Percentiles rank a stretch among this genome's conserved stretches.
These are phyloP conservation scores for Strigamia crassipes DNA, from an alignment of 2,888 invertebrate species.

Conservation along the genomic window DNA sequence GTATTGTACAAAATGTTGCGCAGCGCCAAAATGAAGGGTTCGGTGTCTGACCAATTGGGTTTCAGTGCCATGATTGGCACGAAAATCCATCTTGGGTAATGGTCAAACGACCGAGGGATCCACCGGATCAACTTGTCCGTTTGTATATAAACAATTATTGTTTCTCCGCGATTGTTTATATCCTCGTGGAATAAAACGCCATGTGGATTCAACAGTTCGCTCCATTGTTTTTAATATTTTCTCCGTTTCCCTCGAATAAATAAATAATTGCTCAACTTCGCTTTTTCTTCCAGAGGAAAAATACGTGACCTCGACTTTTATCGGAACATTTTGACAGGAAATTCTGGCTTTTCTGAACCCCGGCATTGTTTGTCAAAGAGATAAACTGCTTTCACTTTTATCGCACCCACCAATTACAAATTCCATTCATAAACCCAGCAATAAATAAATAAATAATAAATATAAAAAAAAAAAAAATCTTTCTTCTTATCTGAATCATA, in stretches of 20 bases:
- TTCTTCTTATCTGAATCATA: not conserved
- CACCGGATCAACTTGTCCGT: too few species aligned
- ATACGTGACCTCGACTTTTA: constrained; percentile 13
- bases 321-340: constrained; percentile 28
- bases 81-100: too few species aligned
- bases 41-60: too few species aligned
- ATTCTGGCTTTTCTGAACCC: not conserved
- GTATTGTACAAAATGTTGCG: not conserved
- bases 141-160: too few species aligned
- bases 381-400: not conserved
- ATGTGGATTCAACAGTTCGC: too few species aligned
- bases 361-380: constrained; percentile 5
- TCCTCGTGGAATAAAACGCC: too few species aligned
- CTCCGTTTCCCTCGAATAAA: too few species aligned
- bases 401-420: constrained; percentile 27
- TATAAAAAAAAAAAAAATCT: not conserved
- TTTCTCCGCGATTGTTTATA: too few species aligned
- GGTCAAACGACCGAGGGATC: too few species aligned
- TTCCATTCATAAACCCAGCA: not conserved
- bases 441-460: not conserved
- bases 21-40: too few species aligned
- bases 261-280: not conserved
- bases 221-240: too few species aligned
- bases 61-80: too few species aligned
- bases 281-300: not conserved